phyloP scores from a whole-genome alignment of 2,797 vertebrate species.

The Aldrovandia affinis region DNA sequence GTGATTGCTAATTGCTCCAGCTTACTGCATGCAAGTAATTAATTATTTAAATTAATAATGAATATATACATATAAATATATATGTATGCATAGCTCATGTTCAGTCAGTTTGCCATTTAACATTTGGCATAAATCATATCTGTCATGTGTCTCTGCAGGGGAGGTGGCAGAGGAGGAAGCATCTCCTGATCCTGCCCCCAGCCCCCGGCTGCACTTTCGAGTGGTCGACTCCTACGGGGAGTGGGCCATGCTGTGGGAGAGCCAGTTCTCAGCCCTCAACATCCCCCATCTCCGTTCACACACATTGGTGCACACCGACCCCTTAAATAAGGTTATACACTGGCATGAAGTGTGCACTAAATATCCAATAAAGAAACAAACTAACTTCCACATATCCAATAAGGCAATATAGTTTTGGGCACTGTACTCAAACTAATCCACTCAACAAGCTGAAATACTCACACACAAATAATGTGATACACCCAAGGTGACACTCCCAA shows the following conservation, averaged over 20 bases:
- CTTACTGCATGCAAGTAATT: neutral
- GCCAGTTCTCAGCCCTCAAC: conserved; percentile 75
- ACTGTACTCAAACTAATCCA: neutral
- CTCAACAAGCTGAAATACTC: neutral
- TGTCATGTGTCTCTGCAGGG: conserved; percentile 47
- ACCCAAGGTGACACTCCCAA: no score
- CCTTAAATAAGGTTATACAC: conserved; percentile 70
- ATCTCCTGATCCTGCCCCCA: conserved; percentile 18
- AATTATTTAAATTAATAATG: no score
- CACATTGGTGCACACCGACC: conserved; percentile 76
- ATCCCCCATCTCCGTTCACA: conserved; percentile 81
- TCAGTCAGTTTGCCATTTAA: neutral
- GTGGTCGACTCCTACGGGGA: conserved; percentile 76
- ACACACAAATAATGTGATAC: neutral
- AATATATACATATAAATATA: no score
- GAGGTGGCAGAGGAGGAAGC: conserved; percentile 30
- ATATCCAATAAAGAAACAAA: neutral
- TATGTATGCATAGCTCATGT: neutral
- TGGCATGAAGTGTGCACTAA: neutral
- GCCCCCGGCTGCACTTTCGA: conserved; percentile 52
- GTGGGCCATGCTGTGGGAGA: conserved; percentile 74
- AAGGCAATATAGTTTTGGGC: neutral
- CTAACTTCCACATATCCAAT: neutral
- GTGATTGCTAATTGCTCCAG: neutral
- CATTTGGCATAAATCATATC: neutral